A percentile compares a stretch with the other conserved stretches of the same genome.
Conservation (phyloP, 64 coral and sea anemone genomes). For the Actinia tenebrosa region DNA sequence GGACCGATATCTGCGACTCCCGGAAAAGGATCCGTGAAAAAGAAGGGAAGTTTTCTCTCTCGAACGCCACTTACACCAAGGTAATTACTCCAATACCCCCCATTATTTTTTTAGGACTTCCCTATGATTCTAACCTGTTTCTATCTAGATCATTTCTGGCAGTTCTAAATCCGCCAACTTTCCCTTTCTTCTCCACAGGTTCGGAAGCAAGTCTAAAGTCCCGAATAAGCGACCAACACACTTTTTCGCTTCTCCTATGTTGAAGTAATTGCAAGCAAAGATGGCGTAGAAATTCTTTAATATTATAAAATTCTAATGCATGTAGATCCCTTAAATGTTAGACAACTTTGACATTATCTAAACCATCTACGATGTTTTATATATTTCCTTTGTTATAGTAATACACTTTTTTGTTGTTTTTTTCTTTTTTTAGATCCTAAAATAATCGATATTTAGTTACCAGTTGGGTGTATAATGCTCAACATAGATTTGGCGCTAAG, state of each 20-base stretch:
- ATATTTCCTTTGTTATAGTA: not conserved
- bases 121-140: not conserved
- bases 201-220: conserved; percentile 96
- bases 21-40: conserved; percentile 63
- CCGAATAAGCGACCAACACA: conserved; percentile 90
- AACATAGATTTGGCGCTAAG: not conserved
- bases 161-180: not conserved
- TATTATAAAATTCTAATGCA: not conserved
- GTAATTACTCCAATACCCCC: conserved; percentile 28
- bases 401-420: not conserved
- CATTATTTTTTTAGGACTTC: not conserved
- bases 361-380: not conserved
- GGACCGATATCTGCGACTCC: conserved; percentile 46
- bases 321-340: not conserved
- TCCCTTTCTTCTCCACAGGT: conserved; percentile 32
- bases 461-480: not conserved
- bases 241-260: conserved; percentile 96
- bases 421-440: not conserved
- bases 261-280: conserved; percentile 43
- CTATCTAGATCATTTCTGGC: not conserved
- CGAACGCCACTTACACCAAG: conserved; percentile 96
- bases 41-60: conserved; percentile 96
- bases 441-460: not conserved
- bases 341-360: not conserved
- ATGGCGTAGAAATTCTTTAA: not conserved